Conservation (phyloP, 1,140 invertebrate genomes). For the Prorops nasuta region DNA sequence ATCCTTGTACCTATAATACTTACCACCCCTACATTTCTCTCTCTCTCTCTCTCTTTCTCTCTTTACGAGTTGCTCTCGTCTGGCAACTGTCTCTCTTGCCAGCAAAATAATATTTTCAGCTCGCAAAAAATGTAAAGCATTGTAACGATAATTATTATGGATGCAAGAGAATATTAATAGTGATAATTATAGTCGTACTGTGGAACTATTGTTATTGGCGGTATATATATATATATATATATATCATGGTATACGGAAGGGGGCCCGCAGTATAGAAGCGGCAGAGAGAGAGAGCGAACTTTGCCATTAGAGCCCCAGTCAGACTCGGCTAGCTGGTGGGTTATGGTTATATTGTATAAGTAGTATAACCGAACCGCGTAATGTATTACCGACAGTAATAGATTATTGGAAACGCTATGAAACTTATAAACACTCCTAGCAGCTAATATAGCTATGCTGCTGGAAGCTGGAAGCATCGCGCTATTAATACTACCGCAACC, state of each 20-base stretch:
- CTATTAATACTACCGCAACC: conserved; percentile 21
- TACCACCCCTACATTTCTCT: conserved; percentile 14
- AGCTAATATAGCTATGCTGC: conserved; percentile 21
- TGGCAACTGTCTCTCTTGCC: no score
- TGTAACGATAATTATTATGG: not conserved
- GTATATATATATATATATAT: no score
- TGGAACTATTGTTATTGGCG: not conserved
- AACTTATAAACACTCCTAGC: conserved; percentile 33
- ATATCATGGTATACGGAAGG: no score
- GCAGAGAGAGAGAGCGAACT: conserved; percentile 25
- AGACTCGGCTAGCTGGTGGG: no score
- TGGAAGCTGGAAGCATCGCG: conserved; percentile 7
- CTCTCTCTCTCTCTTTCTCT: not conserved
- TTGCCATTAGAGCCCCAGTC: conserved; percentile 24
- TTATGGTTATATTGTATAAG: no score
- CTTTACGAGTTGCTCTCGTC: conserved; percentile 5
- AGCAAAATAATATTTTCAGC: not conserved
- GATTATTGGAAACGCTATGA: conserved; percentile 33
- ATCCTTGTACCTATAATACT: conserved; percentile 25
- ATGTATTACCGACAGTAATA: conserved; percentile 32
- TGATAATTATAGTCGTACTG: not conserved
- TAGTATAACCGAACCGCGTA: conserved; percentile 22
- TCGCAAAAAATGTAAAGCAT: not conserved
- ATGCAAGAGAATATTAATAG: conserved; percentile 5
- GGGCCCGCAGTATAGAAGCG: no score